Conservation (phyloP, 2,888 invertebrate genomes). For the Branchipolynoe longqiensis region DNA sequence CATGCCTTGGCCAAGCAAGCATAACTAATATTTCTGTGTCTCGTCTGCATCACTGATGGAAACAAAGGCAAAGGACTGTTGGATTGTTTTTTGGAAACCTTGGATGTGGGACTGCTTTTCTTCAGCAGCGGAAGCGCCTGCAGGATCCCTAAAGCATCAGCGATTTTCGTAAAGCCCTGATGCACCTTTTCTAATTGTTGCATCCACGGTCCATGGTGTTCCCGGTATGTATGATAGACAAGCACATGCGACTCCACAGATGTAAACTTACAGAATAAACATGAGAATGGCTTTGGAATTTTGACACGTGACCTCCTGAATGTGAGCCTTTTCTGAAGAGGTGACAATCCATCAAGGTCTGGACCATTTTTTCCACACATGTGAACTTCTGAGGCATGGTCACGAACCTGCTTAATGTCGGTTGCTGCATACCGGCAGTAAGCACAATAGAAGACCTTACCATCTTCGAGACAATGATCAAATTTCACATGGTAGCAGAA, state of each 20-base stretch:
- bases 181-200: not conserved
- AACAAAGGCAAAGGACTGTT: too few species aligned
- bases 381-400: not conserved
- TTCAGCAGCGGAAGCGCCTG: not conserved
- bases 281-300: not conserved
- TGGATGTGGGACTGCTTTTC: too few species aligned
- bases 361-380: not conserved
- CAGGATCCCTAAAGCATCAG: not conserved
- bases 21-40: too few species aligned
- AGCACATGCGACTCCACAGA: not conserved
- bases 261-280: conserved; percentile 4
- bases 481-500: conserved; percentile 2
- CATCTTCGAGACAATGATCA: not conserved
- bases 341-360: too few species aligned
- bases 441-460: conserved; percentile 16
- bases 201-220: not conserved
- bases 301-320: not conserved
- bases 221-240: not conserved
- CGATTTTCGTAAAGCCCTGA: not conserved
- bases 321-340: not conserved
- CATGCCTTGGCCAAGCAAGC: too few species aligned
- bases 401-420: not conserved
- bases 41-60: too few species aligned
- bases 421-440: conserved; percentile 18
- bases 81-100: too few species aligned